These are phyloP conservation scores for Pseudomyrmex cubaensis DNA, from an alignment of 1,140 invertebrate species.

Conservation along the genomic window DNA sequence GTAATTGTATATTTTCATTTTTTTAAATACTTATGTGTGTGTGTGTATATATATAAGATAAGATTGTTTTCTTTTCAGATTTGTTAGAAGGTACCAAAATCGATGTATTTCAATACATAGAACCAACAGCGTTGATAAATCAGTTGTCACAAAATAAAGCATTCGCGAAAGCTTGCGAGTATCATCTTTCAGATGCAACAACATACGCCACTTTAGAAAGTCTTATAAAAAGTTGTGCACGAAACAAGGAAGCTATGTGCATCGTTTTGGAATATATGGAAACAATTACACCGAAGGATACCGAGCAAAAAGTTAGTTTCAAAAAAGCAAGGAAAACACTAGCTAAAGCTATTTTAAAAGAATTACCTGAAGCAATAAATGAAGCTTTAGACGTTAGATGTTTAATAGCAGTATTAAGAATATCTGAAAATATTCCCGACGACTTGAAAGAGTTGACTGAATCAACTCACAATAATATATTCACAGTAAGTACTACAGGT, in stretches of 20 bases:
- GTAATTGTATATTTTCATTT: conserved; percentile 65
- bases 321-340: conserved; percentile 70
- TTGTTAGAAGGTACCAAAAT: conserved; percentile 66
- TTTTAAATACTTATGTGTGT: background rate
- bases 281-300: conserved; percentile 64
- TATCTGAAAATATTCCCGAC: conserved; percentile 61
- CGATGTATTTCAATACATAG: conserved; percentile 71
- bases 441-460: conserved; percentile 61
- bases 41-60: background rate
- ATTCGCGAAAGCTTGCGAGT: conserved; percentile 65
- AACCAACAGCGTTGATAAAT: conserved; percentile 58
- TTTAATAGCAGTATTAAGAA: conserved; percentile 69
- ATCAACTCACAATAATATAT: conserved; percentile 63
- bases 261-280: conserved; percentile 72
- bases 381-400: conserved; percentile 60
- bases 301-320: conserved; percentile 66
- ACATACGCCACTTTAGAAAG: conserved; percentile 63
- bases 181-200: conserved; percentile 63
- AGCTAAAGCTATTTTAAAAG: conserved; percentile 58
- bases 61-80: conserved; percentile 59
- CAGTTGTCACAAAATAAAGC: conserved; percentile 62
- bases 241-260: conserved; percentile 41
- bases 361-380: conserved; percentile 51
- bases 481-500: conserved; percentile 62
- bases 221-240: conserved; percentile 56